A percentile compares a stretch with the other conserved stretches of the same genome.
phyloP scores from a whole-genome alignment of 2,113 vertebrate genomes.

The Caretta caretta region DNA sequence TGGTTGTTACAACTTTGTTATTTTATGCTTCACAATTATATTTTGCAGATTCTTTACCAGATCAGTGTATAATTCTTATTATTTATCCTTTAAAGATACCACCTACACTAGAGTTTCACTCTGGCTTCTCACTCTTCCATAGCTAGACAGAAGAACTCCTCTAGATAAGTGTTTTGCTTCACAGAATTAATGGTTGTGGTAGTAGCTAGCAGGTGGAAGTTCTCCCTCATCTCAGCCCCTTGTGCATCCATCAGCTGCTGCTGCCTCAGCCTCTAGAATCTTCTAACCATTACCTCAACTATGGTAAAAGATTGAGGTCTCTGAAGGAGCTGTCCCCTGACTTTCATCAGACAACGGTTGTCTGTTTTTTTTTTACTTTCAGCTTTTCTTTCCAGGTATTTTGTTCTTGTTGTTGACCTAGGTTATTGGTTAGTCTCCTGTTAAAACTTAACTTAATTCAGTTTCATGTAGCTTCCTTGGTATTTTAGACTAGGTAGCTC shows the following conservation, averaged over 20 bases:
- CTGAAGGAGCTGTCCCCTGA: neutral
- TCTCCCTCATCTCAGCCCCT: neutral
- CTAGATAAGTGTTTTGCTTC: neutral
- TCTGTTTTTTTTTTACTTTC: neutral
- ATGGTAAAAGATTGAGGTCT: neutral
- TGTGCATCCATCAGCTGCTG: neutral
- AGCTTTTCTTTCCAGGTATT: neutral
- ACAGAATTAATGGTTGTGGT: no score
- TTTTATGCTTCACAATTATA: neutral
- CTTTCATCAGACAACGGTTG: neutral
- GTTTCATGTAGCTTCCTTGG: neutral
- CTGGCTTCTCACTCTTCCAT: neutral
- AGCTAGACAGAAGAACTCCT: neutral
- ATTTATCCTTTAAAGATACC: neutral
- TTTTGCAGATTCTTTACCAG: neutral
- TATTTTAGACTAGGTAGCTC: neutral
- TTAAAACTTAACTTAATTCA: neutral
- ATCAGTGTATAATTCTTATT: neutral
- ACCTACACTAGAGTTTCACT: neutral
- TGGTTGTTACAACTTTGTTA: neutral
- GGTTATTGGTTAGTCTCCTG: neutral
- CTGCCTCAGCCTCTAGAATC: neutral
- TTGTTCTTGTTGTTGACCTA: neutral
- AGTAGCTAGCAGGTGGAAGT: no score
- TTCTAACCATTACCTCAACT: neutral